Evolutionary conservation across 2,888 invertebrate genomes (phyloP), one percentile per base, ranked within the genome.

Genomic region (Cerastis rubricosa): DNA sequence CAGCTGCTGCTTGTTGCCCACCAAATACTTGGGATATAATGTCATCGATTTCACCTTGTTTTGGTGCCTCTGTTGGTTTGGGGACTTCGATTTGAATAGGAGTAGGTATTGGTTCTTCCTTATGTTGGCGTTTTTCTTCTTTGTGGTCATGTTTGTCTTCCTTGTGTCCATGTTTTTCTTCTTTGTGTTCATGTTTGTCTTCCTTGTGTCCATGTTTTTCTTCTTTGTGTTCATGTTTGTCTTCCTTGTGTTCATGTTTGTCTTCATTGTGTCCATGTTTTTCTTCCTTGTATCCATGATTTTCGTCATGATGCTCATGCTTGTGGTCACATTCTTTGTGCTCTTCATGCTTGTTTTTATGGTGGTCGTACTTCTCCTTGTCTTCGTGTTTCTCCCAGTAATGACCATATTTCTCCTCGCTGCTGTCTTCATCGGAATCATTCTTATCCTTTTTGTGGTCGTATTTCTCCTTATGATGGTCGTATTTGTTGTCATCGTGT

Each of bases 351-450:
- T 51, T 68, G 51, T 14, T 64, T 19, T 45, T 57, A n/a, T 74
- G 49, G 49, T 74, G 47, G 5, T 74, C 74, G 17, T 43, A 17
- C 19, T 72, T 72, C 3, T 71, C 65, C 22, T 71, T 65, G 9
- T 49, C 45, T 25, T 74, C 74, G 2, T 74, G 14, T 81, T 81
- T 74, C 0, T 73, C 64, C 19, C 14, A 7, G 40, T 71, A 40
- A n/a, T 73, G 81, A 47, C 67, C 76, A 45, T 70, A n/a, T 35
- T 78, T 70, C 17, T 78, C 80, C 19, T 66, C 79, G 3, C 66
- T 66, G 11, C 57, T 59, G 22, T 40, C 51, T 40, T 72, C 51
- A 29, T 72, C 49, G 22, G 71, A 71, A 22, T 71, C 71, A 14
- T 51, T 25, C 40, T 71, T 72, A 71, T 43, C 64, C 17, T 76